Evolutionary conservation across 2,113 vertebrate species (phyloP), one percentile per base, ranked within the genome.

Genomic region (rat (Rattus norvegicus)): DNA sequence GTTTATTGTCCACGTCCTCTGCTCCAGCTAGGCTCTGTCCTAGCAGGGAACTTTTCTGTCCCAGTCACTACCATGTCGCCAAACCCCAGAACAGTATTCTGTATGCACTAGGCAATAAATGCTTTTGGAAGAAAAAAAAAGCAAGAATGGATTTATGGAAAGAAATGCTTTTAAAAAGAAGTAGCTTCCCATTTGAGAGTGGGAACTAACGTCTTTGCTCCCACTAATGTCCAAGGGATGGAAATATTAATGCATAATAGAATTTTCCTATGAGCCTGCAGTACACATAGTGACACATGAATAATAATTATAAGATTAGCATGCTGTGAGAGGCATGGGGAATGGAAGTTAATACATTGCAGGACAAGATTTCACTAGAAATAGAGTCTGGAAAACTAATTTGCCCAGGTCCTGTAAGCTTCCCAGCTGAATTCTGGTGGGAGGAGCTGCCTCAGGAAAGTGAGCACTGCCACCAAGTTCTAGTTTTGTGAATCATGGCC

Each of bases 301-400:
- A 76, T 86, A 96, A 81, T 93, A 88, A 95, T 92, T 80, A 80
- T 16, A 63, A 95, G 85, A 73, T 88, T 76, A 63, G 9, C n/a
- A 28, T 67, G 39, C 90, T 88, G 75, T 90, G 43, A 89, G 91
- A 94, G 79, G 70, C n/a, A 47, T 24, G 7, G 7, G 61, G 13
- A 76, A 83, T 33, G n/a, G 86, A 92, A 54, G 28, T 91, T 81
- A 7, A 73, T 26, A 6, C 43, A 49, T 91, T 93, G 85, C 17
- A 92, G 56, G 61, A n/a, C 88, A 94, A 63, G 12, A 93, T 22
- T 52, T 90, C 56, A 26, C 56, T 95, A 28, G 81, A 92, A 94
- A 73, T 39, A 22, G 72, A 81, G 63, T 89, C 83, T 77, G 85
- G 43, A 52, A 79, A 96, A 47, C 52, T 7, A 19, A 76, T 56